Conservation (phyloP, 2,113 vertebrate species). For the Phylloscopus whistleri region DNA sequence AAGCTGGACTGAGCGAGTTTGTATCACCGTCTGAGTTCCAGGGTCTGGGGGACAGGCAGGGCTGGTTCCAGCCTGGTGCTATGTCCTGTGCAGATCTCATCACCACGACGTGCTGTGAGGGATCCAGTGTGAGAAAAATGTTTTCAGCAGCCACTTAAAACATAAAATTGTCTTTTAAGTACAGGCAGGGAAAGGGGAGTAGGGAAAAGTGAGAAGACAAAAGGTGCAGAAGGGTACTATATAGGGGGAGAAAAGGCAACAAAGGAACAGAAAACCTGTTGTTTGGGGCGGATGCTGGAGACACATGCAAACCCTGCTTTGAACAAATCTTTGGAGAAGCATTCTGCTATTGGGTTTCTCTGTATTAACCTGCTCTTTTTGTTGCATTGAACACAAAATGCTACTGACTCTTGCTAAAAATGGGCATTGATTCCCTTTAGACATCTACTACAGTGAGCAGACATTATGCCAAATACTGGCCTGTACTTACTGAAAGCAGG, state of each 20-base stretch:
- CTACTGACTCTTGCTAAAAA: neutral
- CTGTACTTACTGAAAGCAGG: neutral
- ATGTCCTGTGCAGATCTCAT: neutral
- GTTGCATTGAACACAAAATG: neutral
- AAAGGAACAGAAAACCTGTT: neutral
- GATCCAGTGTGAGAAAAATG: neutral
- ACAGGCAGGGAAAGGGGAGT: neutral
- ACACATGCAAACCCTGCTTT: no score
- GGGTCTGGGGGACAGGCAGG: neutral
- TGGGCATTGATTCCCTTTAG: neutral
- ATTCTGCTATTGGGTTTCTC: rapidly evolving
- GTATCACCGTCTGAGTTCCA: neutral
- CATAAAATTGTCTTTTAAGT: neutral
- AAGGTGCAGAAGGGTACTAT: neutral
- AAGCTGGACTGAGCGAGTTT: neutral
- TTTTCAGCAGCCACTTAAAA: neutral
- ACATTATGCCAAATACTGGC: neutral
- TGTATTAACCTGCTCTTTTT: neutral
- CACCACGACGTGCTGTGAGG: neutral
- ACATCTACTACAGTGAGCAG: neutral
- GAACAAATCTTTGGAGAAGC: neutral
- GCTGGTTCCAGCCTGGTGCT: neutral
- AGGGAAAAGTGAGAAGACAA: neutral
- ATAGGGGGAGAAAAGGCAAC: neutral
- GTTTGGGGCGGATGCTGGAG: neutral